Percentiles rank a stretch among this genome's conserved stretches.
These are phyloP conservation scores for Aleiodes leptofemur DNA, from an alignment of 2,888 invertebrate genomes.

Conservation along the genomic window DNA sequence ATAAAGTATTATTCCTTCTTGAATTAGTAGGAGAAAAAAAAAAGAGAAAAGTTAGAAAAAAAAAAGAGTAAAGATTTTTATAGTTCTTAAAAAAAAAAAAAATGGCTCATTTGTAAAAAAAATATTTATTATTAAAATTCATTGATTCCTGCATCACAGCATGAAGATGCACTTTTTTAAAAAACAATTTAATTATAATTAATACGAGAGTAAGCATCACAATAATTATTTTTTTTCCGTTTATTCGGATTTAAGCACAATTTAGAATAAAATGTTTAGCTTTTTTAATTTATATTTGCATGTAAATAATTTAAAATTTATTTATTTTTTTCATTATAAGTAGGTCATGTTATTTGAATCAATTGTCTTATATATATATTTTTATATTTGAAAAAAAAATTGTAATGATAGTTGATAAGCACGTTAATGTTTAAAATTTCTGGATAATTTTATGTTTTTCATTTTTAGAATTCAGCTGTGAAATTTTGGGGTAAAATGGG, in stretches of 20 bases:
- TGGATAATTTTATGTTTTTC: too few species aligned
- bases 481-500: background rate
- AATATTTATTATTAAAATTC: conserved; percentile 22
- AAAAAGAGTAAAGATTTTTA: background rate
- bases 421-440: background rate
- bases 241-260: conserved; percentile 7
- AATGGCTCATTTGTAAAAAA: conserved; percentile 8
- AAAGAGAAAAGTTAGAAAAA: background rate
- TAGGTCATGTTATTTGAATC: conserved; percentile 18
- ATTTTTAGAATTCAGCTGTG: background rate
- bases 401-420: background rate
- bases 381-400: background rate
- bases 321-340: conserved; percentile 31
- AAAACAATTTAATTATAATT: background rate
- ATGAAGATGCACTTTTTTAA: conserved; percentile 34
- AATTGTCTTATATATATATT: conserved; percentile 28
- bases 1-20: conserved; percentile 41
- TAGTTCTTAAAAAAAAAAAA: conserved; percentile 33
- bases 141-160: conserved; percentile 27
- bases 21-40: conserved; percentile 5
- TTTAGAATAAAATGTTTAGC: background rate
- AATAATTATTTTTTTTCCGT: background rate
- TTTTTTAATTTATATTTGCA: conserved; percentile 20
- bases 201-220: conserved; percentile 27
- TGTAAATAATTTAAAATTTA: conserved; percentile 33